These are phyloP conservation scores for Bembecia ichneumoniformis DNA, from an alignment of 2,888 invertebrate genomes.

Conservation along the genomic window DNA sequence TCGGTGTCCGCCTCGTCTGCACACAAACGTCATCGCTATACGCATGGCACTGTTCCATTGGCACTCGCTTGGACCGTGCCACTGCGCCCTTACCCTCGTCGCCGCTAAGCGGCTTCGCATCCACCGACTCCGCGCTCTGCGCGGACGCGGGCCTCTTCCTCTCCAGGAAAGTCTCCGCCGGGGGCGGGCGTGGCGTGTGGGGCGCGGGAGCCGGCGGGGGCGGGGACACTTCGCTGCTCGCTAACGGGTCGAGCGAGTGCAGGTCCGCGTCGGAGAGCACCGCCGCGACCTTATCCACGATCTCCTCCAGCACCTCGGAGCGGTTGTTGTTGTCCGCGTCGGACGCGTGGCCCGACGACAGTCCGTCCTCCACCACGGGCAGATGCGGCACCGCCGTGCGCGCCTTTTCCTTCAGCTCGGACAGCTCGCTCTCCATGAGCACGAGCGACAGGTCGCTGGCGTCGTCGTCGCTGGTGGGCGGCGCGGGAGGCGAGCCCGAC, in stretches of 20 bases:
- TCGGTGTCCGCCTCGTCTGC: slow-evolving; percentile 95
- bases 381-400: slow-evolving; percentile 75
- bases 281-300: slow-evolving; percentile 78
- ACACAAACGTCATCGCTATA: too few species aligned
- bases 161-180: slow-evolving; percentile 76
- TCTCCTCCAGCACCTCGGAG: slow-evolving; percentile 54
- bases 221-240: slow-evolving; percentile 71
- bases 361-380: slow-evolving; percentile 94
- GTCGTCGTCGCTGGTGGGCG: slow-evolving; percentile 93
- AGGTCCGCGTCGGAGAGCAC: slow-evolving; percentile 78
- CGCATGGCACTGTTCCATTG: too few species aligned
- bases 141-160: slow-evolving; percentile 75
- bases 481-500: slow-evolving; percentile 68
- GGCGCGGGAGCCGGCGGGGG: slow-evolving; percentile 84
- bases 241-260: slow-evolving; percentile 81
- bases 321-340: slow-evolving; percentile 92
- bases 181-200: slow-evolving; percentile 79
- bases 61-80: too few species aligned
- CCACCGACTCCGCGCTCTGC: slow-evolving; percentile 73
- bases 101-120: slow-evolving; percentile 77
- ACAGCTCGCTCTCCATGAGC: slow-evolving; percentile 78
- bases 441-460: slow-evolving; percentile 88
- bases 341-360: slow-evolving; percentile 94
- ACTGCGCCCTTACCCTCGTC: slow-evolving; percentile 64
- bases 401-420: slow-evolving; percentile 48